A percentile compares a stretch with the other conserved stretches of the same genome.
phyloP scores from a whole-genome alignment of 2,113 vertebrate species.

The Chloropsis cyanopogon region DNA sequence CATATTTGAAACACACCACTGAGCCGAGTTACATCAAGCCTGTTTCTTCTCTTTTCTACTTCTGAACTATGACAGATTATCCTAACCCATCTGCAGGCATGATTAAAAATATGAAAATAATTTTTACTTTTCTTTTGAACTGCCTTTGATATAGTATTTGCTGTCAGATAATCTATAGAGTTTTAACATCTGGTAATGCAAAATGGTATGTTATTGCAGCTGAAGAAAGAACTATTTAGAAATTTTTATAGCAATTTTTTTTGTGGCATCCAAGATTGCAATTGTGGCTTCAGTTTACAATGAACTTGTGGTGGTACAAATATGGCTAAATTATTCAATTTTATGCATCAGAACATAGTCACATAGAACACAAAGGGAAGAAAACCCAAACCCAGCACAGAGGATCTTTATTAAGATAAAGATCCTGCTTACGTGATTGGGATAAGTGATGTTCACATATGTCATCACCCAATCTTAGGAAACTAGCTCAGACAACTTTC shows the following conservation, averaged over 20 bases:
- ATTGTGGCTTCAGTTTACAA: slow-evolving; percentile 45
- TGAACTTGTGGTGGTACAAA: slow-evolving; percentile 16
- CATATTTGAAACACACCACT: slow-evolving; percentile 38
- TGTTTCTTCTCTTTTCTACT: slow-evolving; percentile 37
- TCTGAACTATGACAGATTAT: slow-evolving; percentile 50
- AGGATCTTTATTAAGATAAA: slow-evolving; percentile 31
- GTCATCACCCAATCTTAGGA: slow-evolving; percentile 36
- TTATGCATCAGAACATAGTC: background rate
- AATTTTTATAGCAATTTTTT: slow-evolving; percentile 7
- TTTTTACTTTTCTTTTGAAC: slow-evolving; percentile 56
- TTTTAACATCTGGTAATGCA: slow-evolving; percentile 58
- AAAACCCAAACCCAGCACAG: background rate
- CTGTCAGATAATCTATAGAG: slow-evolving; percentile 29
- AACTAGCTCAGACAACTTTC: background rate
- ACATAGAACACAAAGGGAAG: background rate
- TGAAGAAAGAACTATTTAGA: slow-evolving; percentile 28
- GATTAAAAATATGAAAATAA: slow-evolving; percentile 53
- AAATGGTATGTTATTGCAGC: slow-evolving; percentile 14
- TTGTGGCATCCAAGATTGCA: slow-evolving; percentile 23
- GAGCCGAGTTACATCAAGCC: slow-evolving; percentile 39
- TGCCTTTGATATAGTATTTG: slow-evolving; percentile 48
- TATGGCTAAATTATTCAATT: slow-evolving; percentile 46
- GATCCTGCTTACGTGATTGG: background rate
- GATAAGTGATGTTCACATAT: background rate
- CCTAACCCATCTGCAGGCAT: slow-evolving; percentile 12